phyloP scores from a whole-genome alignment of 2,797 vertebrate species.

The Philypnodon macrostomus region DNA sequence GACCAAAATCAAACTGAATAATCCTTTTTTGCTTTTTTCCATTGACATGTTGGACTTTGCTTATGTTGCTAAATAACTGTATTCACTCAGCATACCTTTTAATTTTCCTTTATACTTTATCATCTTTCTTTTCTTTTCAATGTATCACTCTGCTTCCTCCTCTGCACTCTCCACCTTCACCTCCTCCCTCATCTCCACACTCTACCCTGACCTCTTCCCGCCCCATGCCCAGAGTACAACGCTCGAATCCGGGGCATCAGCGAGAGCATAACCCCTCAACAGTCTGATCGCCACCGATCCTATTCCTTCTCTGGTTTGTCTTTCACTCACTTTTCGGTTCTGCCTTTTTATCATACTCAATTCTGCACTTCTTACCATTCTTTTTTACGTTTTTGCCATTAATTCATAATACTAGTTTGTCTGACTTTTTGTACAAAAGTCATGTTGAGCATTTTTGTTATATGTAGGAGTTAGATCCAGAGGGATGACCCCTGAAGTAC shows the following conservation, averaged over 20 bases:
- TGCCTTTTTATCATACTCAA: conserved; percentile 14
- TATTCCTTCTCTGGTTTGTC: conserved; percentile 92
- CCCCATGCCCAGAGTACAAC: conserved; percentile 78
- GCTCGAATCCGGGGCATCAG: conserved; percentile 81
- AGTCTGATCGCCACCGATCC: conserved; percentile 86
- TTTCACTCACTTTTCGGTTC: conserved; percentile 54
- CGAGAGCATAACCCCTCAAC: conserved; percentile 73
- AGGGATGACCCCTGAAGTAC: conserved; percentile 83
- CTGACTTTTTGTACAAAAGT: too few species aligned
- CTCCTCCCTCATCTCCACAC: conserved; percentile 42
- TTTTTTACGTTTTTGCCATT: conserved; percentile 7
- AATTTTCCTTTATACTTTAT: conserved; percentile 40
- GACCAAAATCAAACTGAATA: too few species aligned
- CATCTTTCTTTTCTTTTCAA: conserved; percentile 37
- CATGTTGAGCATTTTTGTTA: too few species aligned
- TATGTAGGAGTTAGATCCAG: conserved; percentile 84
- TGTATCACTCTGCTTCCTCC: conserved; percentile 47
- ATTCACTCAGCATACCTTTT: conserved; percentile 17
- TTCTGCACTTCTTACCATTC: conserved; percentile 5
- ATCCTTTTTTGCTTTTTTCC: too few species aligned
- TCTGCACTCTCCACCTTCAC: conserved; percentile 51
- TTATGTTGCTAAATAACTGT: too few species aligned
- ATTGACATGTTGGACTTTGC: too few species aligned
- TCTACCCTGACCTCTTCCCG: conserved; percentile 73
- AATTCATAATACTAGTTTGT: conserved; percentile 1